phyloP scores from a whole-genome alignment of 1,140 invertebrate genomes.

The Akabosia matsudoensis region DNA sequence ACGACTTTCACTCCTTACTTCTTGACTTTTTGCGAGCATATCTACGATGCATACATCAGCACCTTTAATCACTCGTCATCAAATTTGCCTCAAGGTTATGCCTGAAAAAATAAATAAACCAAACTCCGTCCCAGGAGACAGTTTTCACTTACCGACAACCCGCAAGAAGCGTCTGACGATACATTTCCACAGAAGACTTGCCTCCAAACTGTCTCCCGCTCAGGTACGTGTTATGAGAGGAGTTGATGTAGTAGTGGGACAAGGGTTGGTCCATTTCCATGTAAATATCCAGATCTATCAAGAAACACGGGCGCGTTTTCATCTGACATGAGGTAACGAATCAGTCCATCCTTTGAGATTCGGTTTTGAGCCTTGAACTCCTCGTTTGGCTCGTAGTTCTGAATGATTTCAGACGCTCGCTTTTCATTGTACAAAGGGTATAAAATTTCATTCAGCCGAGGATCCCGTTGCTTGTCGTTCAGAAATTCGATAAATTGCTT shows the following conservation, averaged over 20 bases:
- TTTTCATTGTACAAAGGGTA: constrained; percentile 97
- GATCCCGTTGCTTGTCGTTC: constrained; percentile 98
- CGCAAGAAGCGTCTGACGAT: constrained; percentile 90
- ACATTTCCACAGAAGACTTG: constrained; percentile 97
- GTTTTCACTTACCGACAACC: constrained; percentile 73
- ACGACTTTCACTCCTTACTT: too few species aligned
- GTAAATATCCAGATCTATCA: constrained; percentile 89
- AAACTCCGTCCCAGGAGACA: not conserved
- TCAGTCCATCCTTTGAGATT: constrained; percentile 89
- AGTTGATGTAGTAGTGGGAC: constrained; percentile 98
- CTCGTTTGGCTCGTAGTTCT: constrained; percentile 86
- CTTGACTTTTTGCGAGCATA: not conserved
- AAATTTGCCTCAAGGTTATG: not conserved
- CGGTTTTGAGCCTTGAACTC: constrained; percentile 59
- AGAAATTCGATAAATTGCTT: constrained; percentile 90
- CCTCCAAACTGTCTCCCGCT: constrained; percentile 95
- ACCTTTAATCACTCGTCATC: not conserved
- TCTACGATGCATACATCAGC: not conserved
- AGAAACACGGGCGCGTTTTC: constrained; percentile 98
- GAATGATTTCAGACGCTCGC: constrained; percentile 87
- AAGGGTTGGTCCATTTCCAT: constrained; percentile 99
- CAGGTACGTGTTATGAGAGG: constrained; percentile 98
- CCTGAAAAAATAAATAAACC: not conserved
- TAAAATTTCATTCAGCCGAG: constrained; percentile 96
- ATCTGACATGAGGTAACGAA: constrained; percentile 97